phyloP scores from a whole-genome alignment of 2,113 vertebrate species.

The Lipophrys pholis region DNA sequence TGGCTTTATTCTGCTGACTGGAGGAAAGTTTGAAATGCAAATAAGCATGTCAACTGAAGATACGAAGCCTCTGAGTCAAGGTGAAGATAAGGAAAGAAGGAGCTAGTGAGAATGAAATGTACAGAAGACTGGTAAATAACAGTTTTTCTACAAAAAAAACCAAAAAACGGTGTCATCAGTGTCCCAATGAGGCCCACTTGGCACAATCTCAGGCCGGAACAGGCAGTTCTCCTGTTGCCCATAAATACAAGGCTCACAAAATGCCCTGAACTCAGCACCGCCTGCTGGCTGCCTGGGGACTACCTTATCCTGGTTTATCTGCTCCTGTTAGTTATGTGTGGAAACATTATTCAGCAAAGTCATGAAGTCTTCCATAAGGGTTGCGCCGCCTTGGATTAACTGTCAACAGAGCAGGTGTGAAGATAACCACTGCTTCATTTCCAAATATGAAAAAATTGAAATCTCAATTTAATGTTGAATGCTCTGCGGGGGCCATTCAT shows the following conservation, averaged over 20 bases:
- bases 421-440: background rate
- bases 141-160: conserved; percentile 1
- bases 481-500: background rate
- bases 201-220: conserved; percentile 45
- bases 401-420: background rate
- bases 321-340: conserved; percentile 41
- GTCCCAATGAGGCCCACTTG: conserved; percentile 24
- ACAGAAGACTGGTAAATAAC: background rate
- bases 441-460: no score
- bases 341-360: conserved; percentile 23
- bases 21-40: background rate
- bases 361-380: conserved; percentile 23
- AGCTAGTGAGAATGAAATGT: conserved; percentile 3
- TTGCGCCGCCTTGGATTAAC: conserved; percentile 22
- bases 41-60: background rate
- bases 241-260: conserved; percentile 44
- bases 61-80: background rate
- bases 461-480: no score
- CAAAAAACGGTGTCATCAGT: conserved; percentile 21
- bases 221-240: conserved; percentile 40
- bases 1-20: background rate
- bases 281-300: conserved; percentile 41
- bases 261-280: conserved; percentile 43
- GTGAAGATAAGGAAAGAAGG: background rate
- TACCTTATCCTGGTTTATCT: conserved; percentile 38